Evolutionary conservation across 2,888 invertebrate species (phyloP).

Genomic region (Prosapia bicincta): DNA sequence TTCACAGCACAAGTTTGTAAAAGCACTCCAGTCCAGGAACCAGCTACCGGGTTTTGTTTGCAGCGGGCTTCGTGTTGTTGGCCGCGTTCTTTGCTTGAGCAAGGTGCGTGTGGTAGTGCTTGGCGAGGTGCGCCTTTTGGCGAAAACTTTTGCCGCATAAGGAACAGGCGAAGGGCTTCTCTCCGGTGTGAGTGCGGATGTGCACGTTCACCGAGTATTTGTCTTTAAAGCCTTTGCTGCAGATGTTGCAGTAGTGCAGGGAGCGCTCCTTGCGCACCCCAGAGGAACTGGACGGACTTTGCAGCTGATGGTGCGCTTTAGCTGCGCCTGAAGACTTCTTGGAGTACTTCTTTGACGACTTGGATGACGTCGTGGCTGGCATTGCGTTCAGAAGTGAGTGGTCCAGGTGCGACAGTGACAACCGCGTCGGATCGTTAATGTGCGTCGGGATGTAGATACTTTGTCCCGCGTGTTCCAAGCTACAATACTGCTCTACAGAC

Average conservation of each 20-base stretch:
- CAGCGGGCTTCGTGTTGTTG: constrained; percentile 20
- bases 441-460: constrained; percentile 46
- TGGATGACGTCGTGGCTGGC: constrained; percentile 56
- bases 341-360: constrained; percentile 58
- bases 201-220: constrained; percentile 98
- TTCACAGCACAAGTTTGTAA: constrained; percentile 16
- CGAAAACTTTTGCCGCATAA: constrained; percentile 91
- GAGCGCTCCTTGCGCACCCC: constrained; percentile 67
- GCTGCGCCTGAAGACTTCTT: constrained; percentile 49
- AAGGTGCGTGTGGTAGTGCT: constrained; percentile 90
- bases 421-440: constrained; percentile 50
- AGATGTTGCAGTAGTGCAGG: constrained; percentile 88
- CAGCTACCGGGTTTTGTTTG: constrained; percentile 23
- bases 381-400: constrained; percentile 58
- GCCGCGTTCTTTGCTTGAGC: constrained; percentile 54
- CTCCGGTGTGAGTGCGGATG: constrained; percentile 95
- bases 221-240: constrained; percentile 91
- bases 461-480: constrained; percentile 16
- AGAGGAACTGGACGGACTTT: constrained; percentile 44
- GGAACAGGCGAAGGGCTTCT: constrained; percentile 94
- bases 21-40: not conserved
- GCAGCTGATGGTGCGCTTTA: constrained; percentile 27
- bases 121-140: constrained; percentile 88
- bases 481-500: constrained; percentile 55
- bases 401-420: constrained; percentile 49